Conservation (phyloP, 2,113 vertebrate genomes). For the Aspiorhynchus laticeps region DNA sequence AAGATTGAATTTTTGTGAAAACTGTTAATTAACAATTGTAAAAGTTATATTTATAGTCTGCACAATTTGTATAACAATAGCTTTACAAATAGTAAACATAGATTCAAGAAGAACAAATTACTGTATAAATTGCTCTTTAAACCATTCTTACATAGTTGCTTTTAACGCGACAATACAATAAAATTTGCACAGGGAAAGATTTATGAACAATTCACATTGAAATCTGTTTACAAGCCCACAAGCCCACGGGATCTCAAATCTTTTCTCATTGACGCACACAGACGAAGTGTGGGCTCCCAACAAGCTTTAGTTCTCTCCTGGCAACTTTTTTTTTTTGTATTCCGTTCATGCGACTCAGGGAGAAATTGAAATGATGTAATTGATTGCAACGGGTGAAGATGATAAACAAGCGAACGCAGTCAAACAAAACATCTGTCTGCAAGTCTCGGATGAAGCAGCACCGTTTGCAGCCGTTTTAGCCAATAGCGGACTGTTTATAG, state of each 20-base stretch:
- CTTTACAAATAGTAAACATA: neutral
- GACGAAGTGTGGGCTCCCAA: neutral
- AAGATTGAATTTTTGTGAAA: neutral
- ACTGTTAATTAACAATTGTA: neutral
- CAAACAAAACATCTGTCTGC: conserved; percentile 32
- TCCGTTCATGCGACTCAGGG: conserved; percentile 71
- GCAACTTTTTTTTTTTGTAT: conserved; percentile 22
- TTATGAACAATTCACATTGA: neutral
- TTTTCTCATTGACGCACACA: neutral
- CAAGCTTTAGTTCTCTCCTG: conserved; percentile 1
- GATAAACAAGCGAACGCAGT: conserved; percentile 23
- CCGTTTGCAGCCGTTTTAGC: conserved; percentile 21
- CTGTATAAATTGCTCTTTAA: neutral
- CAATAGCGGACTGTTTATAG: conserved; percentile 36
- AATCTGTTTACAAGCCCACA: neutral
- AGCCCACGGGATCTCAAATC: neutral
- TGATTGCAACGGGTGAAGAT: conserved; percentile 65
- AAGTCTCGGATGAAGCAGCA: conserved; percentile 27
- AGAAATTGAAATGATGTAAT: conserved; percentile 75
- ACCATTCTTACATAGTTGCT: neutral
- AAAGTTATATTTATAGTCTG: neutral
- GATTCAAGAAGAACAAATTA: no score
- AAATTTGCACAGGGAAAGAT: neutral
- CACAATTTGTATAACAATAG: neutral
- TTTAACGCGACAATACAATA: neutral